Conservation (phyloP, 30 jellyfish, hydroid and myxozoan genomes). For the Hydra vulgaris region DNA sequence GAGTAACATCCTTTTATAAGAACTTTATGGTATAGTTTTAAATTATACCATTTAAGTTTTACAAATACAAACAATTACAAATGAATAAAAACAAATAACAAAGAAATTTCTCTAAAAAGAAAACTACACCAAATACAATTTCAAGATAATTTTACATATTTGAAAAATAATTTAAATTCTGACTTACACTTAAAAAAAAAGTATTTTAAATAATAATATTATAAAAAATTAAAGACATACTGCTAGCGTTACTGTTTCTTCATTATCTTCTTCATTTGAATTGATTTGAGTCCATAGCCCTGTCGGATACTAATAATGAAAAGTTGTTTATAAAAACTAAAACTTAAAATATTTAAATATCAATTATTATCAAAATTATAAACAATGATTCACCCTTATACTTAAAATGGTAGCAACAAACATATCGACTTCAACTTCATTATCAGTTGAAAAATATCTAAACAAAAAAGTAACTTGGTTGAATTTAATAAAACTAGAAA, state of each 20-base stretch:
- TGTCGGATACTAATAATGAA: constrained; percentile 47
- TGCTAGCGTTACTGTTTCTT: background rate
- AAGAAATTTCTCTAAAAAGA: too few species aligned
- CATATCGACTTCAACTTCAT: constrained; percentile 49
- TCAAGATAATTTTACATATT: too few species aligned
- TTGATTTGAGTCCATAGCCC: constrained; percentile 81
- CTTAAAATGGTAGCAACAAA: constrained; percentile 69
- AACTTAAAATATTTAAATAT: background rate
- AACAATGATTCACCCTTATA: constrained; percentile 36
- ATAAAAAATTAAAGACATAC: too few species aligned
- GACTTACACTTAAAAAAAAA: background rate
- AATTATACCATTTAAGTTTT: too few species aligned
- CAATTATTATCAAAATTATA: background rate
- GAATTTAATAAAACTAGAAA: too few species aligned
- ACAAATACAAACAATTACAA: too few species aligned
- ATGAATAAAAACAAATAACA: too few species aligned
- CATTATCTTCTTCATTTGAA: constrained; percentile 29
- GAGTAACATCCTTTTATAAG: too few species aligned
- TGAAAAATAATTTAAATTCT: background rate
- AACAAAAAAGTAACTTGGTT: background rate
- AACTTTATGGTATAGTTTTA: too few species aligned
- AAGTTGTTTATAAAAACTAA: background rate
- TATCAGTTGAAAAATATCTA: constrained; percentile 62
- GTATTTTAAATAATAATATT: too few species aligned
- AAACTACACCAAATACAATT: too few species aligned